Evolutionary conservation across 1,140 invertebrate species (phyloP), one percentile per base, ranked within the genome.

Genomic region (Littorina saxatilis): DNA sequence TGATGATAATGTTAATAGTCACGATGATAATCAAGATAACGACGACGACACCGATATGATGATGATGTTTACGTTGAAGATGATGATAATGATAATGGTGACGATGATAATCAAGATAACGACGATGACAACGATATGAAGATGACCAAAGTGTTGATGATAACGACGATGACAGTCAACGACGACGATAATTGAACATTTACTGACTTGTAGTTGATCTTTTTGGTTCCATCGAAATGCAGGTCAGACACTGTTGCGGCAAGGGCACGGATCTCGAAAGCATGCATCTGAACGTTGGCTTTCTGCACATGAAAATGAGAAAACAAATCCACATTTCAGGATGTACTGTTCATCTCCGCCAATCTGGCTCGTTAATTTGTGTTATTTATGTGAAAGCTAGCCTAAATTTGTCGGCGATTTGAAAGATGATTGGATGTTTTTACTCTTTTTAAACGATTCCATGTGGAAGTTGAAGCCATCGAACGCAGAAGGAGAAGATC

Each of bases 161-260:
- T n/a, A n/a, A n/a, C n/a, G n/a, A n/a, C n/a, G n/a, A n/a, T n/a
- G n/a, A n/a, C n/a, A n/a, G n/a, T n/a, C n/a, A n/a, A n/a, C n/a
- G 50, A 61, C 40, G 40, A 27, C 47, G 23, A 79, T 20, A 43
- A 35, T 20, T 40, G 37, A 5, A 32, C 3, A 23, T 5, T 13
- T 17, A 63, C 66, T 55, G 50, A 80, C 79, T 50, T 55, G 52
- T 80, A 80, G 39, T 80, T 40, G 52, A 80, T 73, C 0, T 32
- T n/a, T 11, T 17, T 39, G 13, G 27, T 72, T 2, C 50, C 70
- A 23, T 66, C 76, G 35, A 78, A 27, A 0, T 72, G n/a, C 47
- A 70, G 4, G 7, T 72, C 68, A 3, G 66, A 52, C 13, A 80
- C 50, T 0, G 68, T 52, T 17, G 35, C 52, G 4, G 79, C 55